Evolutionary conservation across 2,888 invertebrate genomes (phyloP).

Genomic region (Diogma glabrata): DNA sequence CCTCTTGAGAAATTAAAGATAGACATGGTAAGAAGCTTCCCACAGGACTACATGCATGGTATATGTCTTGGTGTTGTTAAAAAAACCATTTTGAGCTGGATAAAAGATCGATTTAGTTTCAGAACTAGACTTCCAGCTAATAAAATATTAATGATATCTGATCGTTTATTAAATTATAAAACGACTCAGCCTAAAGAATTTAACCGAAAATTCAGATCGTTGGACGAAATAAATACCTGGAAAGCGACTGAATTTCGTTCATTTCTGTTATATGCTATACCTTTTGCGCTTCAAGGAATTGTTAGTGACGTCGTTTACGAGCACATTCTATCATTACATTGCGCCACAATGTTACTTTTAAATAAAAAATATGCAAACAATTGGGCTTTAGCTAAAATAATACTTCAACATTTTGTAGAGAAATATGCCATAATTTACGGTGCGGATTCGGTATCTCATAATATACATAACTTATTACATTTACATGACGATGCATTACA

Average conservation of each 20-base stretch:
- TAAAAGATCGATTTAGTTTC: neutral
- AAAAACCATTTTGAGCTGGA: neutral
- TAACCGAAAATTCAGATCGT: neutral
- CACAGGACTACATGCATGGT: conserved; percentile 4
- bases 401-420: neutral
- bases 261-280: neutral
- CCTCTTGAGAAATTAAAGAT: conserved; percentile 1
- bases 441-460: neutral
- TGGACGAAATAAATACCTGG: neutral
- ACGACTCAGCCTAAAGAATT: neutral
- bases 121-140: neutral
- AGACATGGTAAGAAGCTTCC: conserved; percentile 1
- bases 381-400: neutral
- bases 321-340: neutral
- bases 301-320: neutral
- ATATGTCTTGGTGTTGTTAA: conserved; percentile 3
- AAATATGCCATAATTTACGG: neutral
- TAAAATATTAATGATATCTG: neutral
- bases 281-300: neutral
- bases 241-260: neutral
- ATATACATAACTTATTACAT: neutral
- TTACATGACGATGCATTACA: neutral
- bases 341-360: neutral
- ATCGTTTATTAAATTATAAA: neutral
- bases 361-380: neutral